Evolutionary conservation across 2,113 vertebrate genomes (phyloP), one percentile per base, ranked within the genome.

Genomic region (Hipposideros armiger): DNA sequence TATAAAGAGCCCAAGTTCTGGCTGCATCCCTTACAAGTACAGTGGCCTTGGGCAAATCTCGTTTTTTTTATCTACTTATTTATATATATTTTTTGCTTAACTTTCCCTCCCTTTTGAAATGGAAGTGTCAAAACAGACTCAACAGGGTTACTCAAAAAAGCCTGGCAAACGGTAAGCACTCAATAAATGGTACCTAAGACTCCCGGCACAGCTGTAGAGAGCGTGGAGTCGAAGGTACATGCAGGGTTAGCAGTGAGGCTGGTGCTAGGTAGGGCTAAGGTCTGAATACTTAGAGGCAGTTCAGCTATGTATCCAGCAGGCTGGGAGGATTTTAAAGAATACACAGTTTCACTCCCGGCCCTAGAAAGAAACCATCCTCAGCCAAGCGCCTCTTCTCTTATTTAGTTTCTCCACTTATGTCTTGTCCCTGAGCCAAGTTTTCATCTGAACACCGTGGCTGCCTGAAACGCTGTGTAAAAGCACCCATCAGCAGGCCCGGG

Each of bases 331-430:
- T 60, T 40, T 36, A 73, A 88, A 67, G 30, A 42, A 66, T 24
- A 45, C 62, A 42, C 22, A 15, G 36, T 32, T 86, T 47, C 45
- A 11, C 36, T 36, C 50, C 9, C 52, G 16, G 40, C 7, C 67
- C 50, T 64, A 10, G 22, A 40, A 66, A 94, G 80, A 50, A 73
- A 11, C 64, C 47, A 5, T 26, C 80, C 30, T 28, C 58, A 69
- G 42, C 54, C 54, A 82, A 15, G 1, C 15, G 73, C 83, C 52
- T 83, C 72, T 56, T 86, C 60, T 54, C 8, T 95, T n/a, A 36
- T 90, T 87, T 62, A 92, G 9, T 85, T n/a, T 82, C 19, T 40
- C 80, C 86, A 24, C 95, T 92, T 92, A 69, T 87, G 20, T 87
- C 74, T 88, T 60, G 36, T 85, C 81, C 45, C 80, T 95, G 30